phyloP scores from a whole-genome alignment of 2,888 invertebrate genomes.

The Bombyx huttoni region DNA sequence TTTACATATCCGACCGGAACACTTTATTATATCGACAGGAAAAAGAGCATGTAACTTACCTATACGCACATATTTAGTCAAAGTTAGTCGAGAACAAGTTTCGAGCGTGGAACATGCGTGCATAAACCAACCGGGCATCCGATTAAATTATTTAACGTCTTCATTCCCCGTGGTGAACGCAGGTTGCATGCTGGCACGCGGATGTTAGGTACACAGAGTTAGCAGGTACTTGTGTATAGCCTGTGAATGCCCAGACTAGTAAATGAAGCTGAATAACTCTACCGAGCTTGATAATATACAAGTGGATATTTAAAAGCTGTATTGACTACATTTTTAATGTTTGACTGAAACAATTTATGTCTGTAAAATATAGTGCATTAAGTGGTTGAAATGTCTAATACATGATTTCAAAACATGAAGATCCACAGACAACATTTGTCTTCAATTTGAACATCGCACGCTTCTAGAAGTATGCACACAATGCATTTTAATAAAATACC shows the following conservation, averaged over 20 bases:
- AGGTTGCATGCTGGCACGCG: constrained; percentile 61
- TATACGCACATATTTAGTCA: constrained; percentile 18
- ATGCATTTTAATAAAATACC: background rate
- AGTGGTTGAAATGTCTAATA: background rate
- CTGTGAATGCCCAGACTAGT: background rate
- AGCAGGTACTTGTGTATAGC: constrained; percentile 14
- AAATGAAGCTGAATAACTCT: background rate
- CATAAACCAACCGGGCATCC: constrained; percentile 57
- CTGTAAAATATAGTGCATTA: too few species aligned
- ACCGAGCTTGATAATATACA: background rate
- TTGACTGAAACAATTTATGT: too few species aligned
- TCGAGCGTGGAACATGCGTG: constrained; percentile 33
- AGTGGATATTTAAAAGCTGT: too few species aligned
- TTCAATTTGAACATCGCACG: background rate
- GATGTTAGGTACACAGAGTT: constrained; percentile 47
- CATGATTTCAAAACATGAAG: background rate
- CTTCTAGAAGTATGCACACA: background rate
- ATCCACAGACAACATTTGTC: background rate
- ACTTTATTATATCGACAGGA: background rate
- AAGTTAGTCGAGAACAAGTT: constrained; percentile 21
- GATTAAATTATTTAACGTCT: constrained; percentile 71
- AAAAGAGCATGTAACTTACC: constrained; percentile 1
- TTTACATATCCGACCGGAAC: background rate
- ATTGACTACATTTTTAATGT: too few species aligned
- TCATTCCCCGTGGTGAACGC: constrained; percentile 64